Evolutionary conservation across 2,113 vertebrate genomes (phyloP).

Genomic region (Burhinus bistriatus): DNA sequence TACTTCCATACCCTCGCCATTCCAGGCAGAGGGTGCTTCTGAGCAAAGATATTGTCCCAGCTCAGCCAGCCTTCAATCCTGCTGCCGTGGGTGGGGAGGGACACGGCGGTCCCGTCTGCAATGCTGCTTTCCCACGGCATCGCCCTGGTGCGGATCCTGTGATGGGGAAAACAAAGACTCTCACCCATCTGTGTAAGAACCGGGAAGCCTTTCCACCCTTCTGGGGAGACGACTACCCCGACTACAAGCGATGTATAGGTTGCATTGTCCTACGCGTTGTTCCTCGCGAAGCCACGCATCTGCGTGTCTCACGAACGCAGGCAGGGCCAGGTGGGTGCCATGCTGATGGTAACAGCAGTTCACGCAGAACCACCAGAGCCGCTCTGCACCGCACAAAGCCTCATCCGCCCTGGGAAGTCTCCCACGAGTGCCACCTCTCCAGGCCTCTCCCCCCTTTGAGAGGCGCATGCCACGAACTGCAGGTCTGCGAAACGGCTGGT

Average conservation of each 20-base stretch:
- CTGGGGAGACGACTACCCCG: neutral
- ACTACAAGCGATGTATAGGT: neutral
- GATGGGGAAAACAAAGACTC: neutral
- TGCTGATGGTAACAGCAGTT: neutral
- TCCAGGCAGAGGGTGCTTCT: neutral
- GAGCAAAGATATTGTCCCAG: neutral
- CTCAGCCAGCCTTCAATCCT: neutral
- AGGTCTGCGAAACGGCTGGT: neutral
- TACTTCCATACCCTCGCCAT: neutral
- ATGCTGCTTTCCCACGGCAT: neutral
- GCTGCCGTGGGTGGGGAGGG: neutral
- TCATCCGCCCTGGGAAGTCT: neutral
- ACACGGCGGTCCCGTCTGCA: neutral
- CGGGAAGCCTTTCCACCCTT: neutral
- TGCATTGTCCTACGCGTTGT: neutral
- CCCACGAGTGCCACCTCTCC: neutral
- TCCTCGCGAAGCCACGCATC: neutral
- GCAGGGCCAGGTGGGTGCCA: neutral
- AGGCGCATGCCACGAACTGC: neutral
- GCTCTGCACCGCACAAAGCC: neutral
- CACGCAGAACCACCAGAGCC: neutral
- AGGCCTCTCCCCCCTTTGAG: neutral
- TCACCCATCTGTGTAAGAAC: neutral
- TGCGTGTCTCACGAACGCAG: rapidly evolving
- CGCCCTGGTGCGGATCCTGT: rapidly evolving